A percentile compares a stretch with the other conserved stretches of the same genome.
These are phyloP conservation scores for Plemyria rubiginata DNA, from an alignment of 2,888 invertebrate species.

Conservation along the genomic window DNA sequence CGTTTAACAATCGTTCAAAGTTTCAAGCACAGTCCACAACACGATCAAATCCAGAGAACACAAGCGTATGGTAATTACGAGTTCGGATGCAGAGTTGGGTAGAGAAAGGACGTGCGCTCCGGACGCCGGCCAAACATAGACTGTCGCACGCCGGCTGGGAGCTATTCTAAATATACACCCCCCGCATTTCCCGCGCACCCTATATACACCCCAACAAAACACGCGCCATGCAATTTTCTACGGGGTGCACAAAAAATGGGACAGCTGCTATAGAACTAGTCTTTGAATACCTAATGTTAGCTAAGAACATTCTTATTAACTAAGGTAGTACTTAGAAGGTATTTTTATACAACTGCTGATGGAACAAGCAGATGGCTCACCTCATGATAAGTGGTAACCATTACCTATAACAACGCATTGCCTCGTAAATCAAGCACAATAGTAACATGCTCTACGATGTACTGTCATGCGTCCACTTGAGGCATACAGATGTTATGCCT, in stretches of 20 bases:
- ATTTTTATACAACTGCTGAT: not conserved
- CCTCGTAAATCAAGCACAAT: no score
- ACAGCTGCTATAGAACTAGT: conserved; percentile 22
- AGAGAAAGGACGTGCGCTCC: conserved; percentile 62
- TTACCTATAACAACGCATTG: no score
- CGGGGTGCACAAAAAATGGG: conserved; percentile 33
- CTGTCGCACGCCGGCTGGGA: conserved; percentile 66
- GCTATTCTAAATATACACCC: conserved; percentile 83
- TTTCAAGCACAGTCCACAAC: conserved; percentile 50
- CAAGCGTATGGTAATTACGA: conserved; percentile 66
- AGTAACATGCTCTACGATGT: no score
- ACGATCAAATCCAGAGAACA: conserved; percentile 52
- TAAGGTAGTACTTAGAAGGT: no score
- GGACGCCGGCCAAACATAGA: conserved; percentile 67
- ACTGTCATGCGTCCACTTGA: no score
- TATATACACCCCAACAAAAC: conserved; percentile 31
- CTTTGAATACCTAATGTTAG: not conserved
- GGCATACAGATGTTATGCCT: no score
- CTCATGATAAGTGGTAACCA: no score
- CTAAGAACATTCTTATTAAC: not conserved
- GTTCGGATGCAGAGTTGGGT: conserved; percentile 60
- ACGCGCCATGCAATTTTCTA: conserved; percentile 48
- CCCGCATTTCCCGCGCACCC: conserved; percentile 70
- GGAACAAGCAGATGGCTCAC: no score
- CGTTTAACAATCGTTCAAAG: conserved; percentile 34